Base-by-base conservation (phyloP, 2,888 invertebrate species). In the Hirtodrosophila histrioides region DNA sequence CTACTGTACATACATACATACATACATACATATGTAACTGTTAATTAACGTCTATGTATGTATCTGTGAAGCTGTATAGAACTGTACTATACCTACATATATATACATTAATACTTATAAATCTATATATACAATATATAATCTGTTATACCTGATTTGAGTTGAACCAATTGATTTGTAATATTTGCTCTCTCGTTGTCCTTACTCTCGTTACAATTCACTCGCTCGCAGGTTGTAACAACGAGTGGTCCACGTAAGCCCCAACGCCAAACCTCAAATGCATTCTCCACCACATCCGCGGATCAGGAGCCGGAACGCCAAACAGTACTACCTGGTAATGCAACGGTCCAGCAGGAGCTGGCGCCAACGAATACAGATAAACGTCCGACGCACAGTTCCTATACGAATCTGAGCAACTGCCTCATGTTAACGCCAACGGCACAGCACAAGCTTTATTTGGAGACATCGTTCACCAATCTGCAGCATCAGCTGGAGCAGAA, bases 221-320 rank as follows among this genome's bases (percentile, higher is more conserved):
- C 56, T 61, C 40, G 11, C 56, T 61, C 40, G 11, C 63, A 95
- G 95, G 95, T 95, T 94, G 93, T 95, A 94, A 95, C 95, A 71
- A 94, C 95, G 83, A 93, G 95, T 90, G 96, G 96, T 48, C 96
- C 96, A 70, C 94, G 95, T 67, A 96, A 96, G 91, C 96, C 96
- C 9, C 95, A 95, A 89, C 93, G 95, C 50, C 92, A 88, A 87
- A 89, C 91, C 67, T 90, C 91, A 31, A 91, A 91, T 83, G 92
- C 91, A 75, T 92, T 90, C 75, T 91, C 92, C 50, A 92, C 91
- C 27, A 76, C 89, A 50, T 91, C 92, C 48, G 90, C 73, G 35
- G 83, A 78, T 3, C 60, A 69, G 45, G 86, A 85, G 17, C 24
- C 45, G 11, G 70, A 65, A 2, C 43, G 35, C n/a, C 50, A 55